Conservation (phyloP, 2,797 vertebrate genomes). For the Pseudopleuronectes americanus region DNA sequence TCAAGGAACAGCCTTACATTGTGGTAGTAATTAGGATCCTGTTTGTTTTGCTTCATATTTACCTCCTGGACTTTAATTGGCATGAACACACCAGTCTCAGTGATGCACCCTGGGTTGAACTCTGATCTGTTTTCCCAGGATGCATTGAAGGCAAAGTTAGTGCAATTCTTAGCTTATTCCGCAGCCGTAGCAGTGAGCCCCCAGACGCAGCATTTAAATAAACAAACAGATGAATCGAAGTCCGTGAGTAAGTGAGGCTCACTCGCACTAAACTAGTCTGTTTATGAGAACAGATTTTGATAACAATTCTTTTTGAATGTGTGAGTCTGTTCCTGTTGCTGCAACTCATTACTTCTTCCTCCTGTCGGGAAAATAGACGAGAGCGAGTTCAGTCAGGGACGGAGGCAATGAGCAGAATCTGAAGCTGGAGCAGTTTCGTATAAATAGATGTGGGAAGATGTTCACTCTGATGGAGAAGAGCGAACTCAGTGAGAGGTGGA, state of each 20-base stretch:
- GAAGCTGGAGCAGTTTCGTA: not conserved
- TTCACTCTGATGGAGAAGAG: slow-evolving; percentile 13
- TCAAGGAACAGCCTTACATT: slow-evolving; percentile 1
- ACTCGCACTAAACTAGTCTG: not conserved
- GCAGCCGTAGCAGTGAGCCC: no score
- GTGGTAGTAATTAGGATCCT: not conserved
- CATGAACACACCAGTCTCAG: slow-evolving; percentile 10
- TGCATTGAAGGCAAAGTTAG: no score
- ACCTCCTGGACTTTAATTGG: not conserved
- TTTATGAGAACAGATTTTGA: slow-evolving; percentile 19
- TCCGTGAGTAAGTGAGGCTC: slow-evolving; percentile 11
- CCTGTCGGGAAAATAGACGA: not conserved
- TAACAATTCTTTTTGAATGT: slow-evolving; percentile 7
- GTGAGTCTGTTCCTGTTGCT: slow-evolving; percentile 1
- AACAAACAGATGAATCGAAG: slow-evolving; percentile 34
- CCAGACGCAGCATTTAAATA: slow-evolving; percentile 31
- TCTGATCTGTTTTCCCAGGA: not conserved
- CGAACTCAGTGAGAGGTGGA: not conserved
- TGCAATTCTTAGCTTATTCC: no score
- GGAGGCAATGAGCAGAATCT: slow-evolving; percentile 7
- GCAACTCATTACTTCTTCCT: not conserved
- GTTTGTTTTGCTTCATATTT: not conserved
- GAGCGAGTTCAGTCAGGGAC: slow-evolving; percentile 13
- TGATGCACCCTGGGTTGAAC: slow-evolving; percentile 13
- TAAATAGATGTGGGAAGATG: slow-evolving; percentile 10